Evolutionary conservation across 2,888 invertebrate species (phyloP), one percentile per base, ranked within the genome.

Genomic region (Subacronicta megacephala): DNA sequence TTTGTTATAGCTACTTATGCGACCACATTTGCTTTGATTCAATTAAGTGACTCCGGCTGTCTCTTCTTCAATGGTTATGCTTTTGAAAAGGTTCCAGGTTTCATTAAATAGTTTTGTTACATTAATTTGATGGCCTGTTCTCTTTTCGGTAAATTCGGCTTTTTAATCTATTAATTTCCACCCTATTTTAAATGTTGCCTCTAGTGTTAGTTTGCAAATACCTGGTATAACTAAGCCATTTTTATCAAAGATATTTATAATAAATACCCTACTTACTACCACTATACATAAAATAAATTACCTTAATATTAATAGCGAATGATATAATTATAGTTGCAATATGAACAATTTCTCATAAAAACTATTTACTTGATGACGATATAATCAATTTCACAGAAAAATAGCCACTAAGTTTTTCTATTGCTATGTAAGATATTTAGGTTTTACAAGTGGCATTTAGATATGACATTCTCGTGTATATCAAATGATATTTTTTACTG

Each of bases 401-500:
- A 51, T 49, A 23, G 20, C 42, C 40, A 26, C 41, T 16, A 37
- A 38, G 29, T 55, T 52, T 47, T 12, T 40, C 13, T 15, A 46
- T 16, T 33, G 49, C 16, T 35, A 63, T 42, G 44, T 20, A 38
- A 17, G 35, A 29, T 50, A 66, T 66, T 60, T 47, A 57, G 41
- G 52, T 38, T 52, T 64, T 29, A 51, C 18, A 33, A 42, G 15
- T 42, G 33, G 26, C 43, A 18, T 47, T 54, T 29, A 46, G 20
- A 42, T 59, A 42, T 23, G 37, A 44, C 29, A 44, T 63, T 62
- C 50, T 31, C 7, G 23, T 7, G 33, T 36, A 10, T 36, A 51
- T 55, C 36, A 13, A 55, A 47, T 58, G 15, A 31, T 31, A 3
- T 35, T 53, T 55, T 58, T 59, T 57, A 17, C 29, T 26, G 16